Evolutionary conservation across 37 sponge, comb jelly and placozoan species (phyloP).

Genomic region (Spongia lamella): DNA sequence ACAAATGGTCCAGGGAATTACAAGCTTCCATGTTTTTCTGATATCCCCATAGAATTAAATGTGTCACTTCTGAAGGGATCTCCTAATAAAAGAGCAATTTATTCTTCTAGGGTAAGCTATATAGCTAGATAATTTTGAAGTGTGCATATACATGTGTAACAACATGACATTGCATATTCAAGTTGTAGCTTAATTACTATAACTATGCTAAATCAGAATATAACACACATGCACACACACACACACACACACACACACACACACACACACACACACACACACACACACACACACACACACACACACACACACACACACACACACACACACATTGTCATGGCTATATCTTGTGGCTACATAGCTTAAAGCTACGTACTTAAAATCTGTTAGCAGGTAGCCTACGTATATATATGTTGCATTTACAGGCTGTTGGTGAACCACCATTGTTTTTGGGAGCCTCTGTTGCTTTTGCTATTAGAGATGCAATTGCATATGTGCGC

Average conservation of each 20-base stretch:
- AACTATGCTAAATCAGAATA: no score
- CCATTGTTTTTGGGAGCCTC: conserved; percentile 84
- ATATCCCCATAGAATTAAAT: conserved; percentile 72
- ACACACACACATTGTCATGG: no score
- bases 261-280: no score
- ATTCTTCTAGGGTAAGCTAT: conserved; percentile 66
- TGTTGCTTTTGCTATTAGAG: conserved; percentile 85
- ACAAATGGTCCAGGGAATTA: conserved; percentile 79
- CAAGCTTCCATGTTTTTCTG: conserved; percentile 78
- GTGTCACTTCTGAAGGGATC: conserved; percentile 63
- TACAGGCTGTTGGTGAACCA: conserved; percentile 86
- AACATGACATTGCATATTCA: no score
- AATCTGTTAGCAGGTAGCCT: no score
- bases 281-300: no score
- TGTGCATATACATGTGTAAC: neutral
- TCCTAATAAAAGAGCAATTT: conserved; percentile 73
- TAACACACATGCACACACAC: no score
- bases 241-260: no score
- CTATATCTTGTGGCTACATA: no score
- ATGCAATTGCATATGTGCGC: conserved; percentile 65
- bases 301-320: no score
- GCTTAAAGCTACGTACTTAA: neutral
- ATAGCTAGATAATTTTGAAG: neutral
- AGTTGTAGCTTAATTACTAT: no score
- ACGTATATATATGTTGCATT: no score